Percentiles rank a stretch among this genome's conserved stretches.
These are phyloP conservation scores for Lasioglossum leucozonium DNA, from an alignment of 2,888 invertebrate species.

Conservation along the genomic window DNA sequence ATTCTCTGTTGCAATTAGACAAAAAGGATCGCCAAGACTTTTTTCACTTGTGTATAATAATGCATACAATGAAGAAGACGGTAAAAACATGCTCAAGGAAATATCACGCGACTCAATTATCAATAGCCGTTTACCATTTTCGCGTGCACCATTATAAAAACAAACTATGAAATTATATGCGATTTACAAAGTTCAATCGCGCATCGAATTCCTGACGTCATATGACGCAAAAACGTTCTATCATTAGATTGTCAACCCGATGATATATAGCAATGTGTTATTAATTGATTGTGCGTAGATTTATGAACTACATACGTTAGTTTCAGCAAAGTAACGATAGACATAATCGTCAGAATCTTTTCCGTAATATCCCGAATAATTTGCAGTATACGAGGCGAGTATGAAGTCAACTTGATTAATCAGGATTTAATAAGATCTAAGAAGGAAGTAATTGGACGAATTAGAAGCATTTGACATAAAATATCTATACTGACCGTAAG, in stretches of 20 bases:
- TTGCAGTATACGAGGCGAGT: not conserved
- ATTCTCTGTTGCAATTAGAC: not conserved
- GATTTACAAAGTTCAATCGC: not conserved
- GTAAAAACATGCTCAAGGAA: not conserved
- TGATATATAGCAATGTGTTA: conserved; percentile 16
- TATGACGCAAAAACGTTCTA: not conserved
- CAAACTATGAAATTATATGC: not conserved
- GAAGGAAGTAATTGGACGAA: not conserved
- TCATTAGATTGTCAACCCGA: conserved; percentile 23
- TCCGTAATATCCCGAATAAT: not conserved
- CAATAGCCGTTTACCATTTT: not conserved
- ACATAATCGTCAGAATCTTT: not conserved
- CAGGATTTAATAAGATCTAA: not conserved
- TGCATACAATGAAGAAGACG: not conserved
- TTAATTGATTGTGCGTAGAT: conserved; percentile 7
- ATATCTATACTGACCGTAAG: not conserved
- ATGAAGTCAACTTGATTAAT: conserved; percentile 7
- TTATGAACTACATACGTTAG: not conserved
- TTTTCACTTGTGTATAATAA: not conserved
- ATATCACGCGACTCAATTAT: not conserved
- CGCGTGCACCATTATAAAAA: not conserved
- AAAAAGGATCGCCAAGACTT: not conserved
- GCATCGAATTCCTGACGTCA: conserved; percentile 31
- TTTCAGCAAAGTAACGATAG: not conserved
- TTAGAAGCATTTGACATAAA: not conserved